Evolutionary conservation across 2,888 invertebrate species (phyloP).

Genomic region (Aphodius sticticus): DNA sequence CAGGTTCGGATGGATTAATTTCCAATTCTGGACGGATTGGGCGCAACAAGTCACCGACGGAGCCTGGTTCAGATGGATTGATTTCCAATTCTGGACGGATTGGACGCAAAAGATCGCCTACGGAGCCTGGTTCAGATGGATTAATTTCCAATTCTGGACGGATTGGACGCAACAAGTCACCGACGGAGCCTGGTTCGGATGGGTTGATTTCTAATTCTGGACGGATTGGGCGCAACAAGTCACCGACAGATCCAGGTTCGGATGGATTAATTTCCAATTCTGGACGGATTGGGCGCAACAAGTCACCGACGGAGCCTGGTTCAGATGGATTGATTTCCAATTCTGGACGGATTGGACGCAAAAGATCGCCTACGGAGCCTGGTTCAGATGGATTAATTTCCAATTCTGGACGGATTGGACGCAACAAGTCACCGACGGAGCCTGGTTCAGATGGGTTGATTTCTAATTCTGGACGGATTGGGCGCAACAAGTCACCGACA

Average conservation of each 20-base stretch:
- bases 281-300: neutral
- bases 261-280: neutral
- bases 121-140: neutral
- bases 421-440: neutral
- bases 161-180: neutral
- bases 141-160: neutral
- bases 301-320: neutral
- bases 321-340: neutral
- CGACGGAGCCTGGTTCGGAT: neutral
- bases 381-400: neutral
- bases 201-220: neutral
- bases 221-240: neutral
- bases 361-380: neutral
- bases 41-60: neutral
- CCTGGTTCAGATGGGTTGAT: neutral
- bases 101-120: neutral
- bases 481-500: neutral
- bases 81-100: neutral
- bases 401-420: neutral
- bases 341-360: neutral
- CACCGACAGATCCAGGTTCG: neutral
- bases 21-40: neutral
- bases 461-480: neutral
- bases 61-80: neutral
- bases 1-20: neutral